These are phyloP conservation scores for Dendrolimus pini DNA, from an alignment of 2,888 invertebrate species.

Conservation along the genomic window DNA sequence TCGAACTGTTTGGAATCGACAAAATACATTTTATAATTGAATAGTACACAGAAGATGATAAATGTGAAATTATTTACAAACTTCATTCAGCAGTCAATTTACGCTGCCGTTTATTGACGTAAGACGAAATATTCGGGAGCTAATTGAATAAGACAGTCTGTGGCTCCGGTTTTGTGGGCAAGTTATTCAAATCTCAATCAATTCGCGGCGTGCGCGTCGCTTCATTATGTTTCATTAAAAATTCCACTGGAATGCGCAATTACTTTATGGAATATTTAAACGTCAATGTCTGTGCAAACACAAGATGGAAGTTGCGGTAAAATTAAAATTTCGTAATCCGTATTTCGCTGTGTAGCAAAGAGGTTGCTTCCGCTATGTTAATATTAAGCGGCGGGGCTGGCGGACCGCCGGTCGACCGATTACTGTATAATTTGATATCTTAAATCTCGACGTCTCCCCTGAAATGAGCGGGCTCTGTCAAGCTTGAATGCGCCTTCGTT, in stretches of 20 bases:
- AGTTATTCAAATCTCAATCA: slow-evolving; percentile 72
- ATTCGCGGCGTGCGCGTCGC: slow-evolving; percentile 47
- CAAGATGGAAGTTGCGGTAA: slow-evolving; percentile 54
- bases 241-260: slow-evolving; percentile 64
- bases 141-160: slow-evolving; percentile 50
- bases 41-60: not conserved
- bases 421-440: slow-evolving; percentile 69
- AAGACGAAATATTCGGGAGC: slow-evolving; percentile 55
- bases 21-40: too few relatives aligned
- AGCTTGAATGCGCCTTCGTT: slow-evolving; percentile 57
- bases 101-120: slow-evolving; percentile 53
- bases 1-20: too few relatives aligned
- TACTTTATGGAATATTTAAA: slow-evolving; percentile 69
- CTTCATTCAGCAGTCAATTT: slow-evolving; percentile 26
- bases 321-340: slow-evolving; percentile 63
- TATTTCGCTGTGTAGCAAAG: slow-evolving; percentile 50
- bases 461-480: slow-evolving; percentile 48
- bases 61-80: slow-evolving; percentile 11
- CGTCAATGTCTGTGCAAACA: slow-evolving; percentile 58
- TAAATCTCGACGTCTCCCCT: slow-evolving; percentile 53
- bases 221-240: slow-evolving; percentile 68
- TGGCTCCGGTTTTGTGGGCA: slow-evolving; percentile 50
- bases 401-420: slow-evolving; percentile 48
- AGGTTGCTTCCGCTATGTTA: slow-evolving; percentile 61
- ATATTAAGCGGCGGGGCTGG: slow-evolving; percentile 48